Base-by-base conservation (phyloP, 2,888 invertebrate genomes). In the Anarsia innoxiella region DNA sequence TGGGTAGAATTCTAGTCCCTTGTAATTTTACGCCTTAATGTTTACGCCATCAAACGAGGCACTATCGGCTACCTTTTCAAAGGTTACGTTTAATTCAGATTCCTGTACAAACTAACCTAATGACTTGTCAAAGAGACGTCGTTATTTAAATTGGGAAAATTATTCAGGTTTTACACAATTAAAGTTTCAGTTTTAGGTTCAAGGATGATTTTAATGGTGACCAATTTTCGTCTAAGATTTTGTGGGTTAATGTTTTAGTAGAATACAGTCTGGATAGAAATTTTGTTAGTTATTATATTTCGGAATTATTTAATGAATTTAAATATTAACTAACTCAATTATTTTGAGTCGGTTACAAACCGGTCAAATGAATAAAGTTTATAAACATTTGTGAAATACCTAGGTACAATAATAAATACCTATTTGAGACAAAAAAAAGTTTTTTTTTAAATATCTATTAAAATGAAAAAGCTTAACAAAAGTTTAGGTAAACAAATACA, bases 1-100 rank as follows among this genome's bases (percentile, higher is more conserved):
- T 68, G 66, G 60, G 54, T 53, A 36, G 41, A 42, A 46, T 43
- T 34, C 28, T 28, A 58, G 65, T 64, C 66, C 68, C 64, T 62
- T 61, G 66, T 72, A 69, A 73, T 73, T 71, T 62, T 60, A 51
- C 59, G 53, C 49, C 59, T 59, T 69, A 69, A 71, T 71, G 70
- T 61, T 61, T 53, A 56, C 56, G 51, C 66, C 59, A 68, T 66
- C 64, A 65, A 60, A 63, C 51, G 50, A 50, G 58, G 44, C 45
- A 37, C 43, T 47, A 50, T 59, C 49, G 50, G 55, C 46, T 54
- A 54, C 55, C 60, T 56, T 61, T 59, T 57, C 60, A 60, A 53
- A 59, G 45, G 48, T 48, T 45, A 44, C 51, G n/a, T 3, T 46
- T 12, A 31, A 51, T 49, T 53, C 48, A 41, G 36, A 44, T 27